Conservation (phyloP, 2,797 vertebrate species). For the Galago senegalensis region DNA sequence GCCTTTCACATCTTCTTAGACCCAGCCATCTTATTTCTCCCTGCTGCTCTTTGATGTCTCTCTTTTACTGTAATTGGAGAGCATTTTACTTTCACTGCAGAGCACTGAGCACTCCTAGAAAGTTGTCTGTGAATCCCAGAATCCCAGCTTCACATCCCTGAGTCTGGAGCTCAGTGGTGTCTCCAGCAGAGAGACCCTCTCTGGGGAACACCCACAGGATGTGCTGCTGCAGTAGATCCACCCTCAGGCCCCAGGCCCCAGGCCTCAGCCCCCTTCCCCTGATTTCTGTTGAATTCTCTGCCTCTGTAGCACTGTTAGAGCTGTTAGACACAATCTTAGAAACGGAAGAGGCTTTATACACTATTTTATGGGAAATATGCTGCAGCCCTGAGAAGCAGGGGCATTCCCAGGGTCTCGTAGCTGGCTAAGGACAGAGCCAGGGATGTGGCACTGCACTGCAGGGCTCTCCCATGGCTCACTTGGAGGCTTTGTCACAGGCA, state of each 20-base stretch:
- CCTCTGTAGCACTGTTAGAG: neutral
- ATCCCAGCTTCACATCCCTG: neutral
- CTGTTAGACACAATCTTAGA: neutral
- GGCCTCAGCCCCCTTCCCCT: neutral
- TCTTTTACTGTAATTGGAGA: slow-evolving; percentile 4
- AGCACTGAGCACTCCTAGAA: neutral
- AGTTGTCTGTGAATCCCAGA: slow-evolving; percentile 3
- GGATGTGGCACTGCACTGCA: neutral
- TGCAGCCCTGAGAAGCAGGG: neutral
- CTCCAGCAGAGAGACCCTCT: neutral
- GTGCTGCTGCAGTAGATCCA: neutral
- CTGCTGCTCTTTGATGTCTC: neutral
- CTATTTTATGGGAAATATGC: neutral
- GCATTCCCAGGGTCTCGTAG: neutral
- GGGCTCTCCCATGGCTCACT: neutral
- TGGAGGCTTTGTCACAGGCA: neutral
- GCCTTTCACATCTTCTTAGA: neutral
- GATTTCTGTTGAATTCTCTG: neutral
- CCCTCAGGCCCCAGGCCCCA: neutral
- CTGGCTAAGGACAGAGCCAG: neutral
- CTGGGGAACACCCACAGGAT: neutral
- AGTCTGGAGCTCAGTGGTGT: neutral
- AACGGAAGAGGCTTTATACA: neutral
- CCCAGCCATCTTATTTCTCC: neutral
- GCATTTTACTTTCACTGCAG: slow-evolving; percentile 24